Evolutionary conservation across 2,888 invertebrate species (phyloP).

Genomic region (Philereme transversata): DNA sequence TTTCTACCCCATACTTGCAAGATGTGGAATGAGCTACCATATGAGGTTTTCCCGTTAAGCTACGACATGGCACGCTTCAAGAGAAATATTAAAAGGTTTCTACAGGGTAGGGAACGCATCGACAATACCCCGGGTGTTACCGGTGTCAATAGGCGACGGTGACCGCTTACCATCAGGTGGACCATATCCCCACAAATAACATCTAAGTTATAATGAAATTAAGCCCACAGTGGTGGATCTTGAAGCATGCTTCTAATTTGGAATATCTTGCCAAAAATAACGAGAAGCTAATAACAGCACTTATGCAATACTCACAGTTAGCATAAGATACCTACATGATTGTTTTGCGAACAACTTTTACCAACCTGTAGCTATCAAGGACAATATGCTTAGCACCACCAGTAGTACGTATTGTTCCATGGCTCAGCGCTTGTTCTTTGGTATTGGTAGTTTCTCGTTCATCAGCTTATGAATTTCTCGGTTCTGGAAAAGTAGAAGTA

Average conservation of each 20-base stretch:
- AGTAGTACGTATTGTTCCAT: conserved; percentile 61
- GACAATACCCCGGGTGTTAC: too few species aligned
- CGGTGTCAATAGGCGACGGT: too few species aligned
- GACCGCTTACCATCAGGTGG: too few species aligned
- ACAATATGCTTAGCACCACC: conserved; percentile 54
- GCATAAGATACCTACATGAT: conserved; percentile 9
- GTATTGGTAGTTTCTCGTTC: conserved; percentile 22
- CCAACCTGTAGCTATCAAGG: conserved; percentile 67
- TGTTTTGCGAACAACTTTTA: conserved; percentile 33
- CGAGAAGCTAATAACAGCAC: neutral
- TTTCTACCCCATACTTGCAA: too few species aligned
- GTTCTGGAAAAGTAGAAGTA: conserved; percentile 32
- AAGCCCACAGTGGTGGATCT: too few species aligned
- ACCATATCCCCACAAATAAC: too few species aligned
- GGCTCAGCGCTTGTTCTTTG: conserved; percentile 27
- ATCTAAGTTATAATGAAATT: too few species aligned
- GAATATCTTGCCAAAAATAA: neutral
- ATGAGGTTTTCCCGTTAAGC: too few species aligned
- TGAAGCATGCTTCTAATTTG: neutral
- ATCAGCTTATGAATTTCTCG: conserved; percentile 16
- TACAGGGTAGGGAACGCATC: too few species aligned
- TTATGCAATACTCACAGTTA: conserved; percentile 9
- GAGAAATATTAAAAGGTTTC: too few species aligned
- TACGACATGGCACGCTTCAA: too few species aligned
- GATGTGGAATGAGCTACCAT: too few species aligned